Evolutionary conservation across 1,140 invertebrate species (phyloP).

Genomic region (Heterodera carotae): DNA sequence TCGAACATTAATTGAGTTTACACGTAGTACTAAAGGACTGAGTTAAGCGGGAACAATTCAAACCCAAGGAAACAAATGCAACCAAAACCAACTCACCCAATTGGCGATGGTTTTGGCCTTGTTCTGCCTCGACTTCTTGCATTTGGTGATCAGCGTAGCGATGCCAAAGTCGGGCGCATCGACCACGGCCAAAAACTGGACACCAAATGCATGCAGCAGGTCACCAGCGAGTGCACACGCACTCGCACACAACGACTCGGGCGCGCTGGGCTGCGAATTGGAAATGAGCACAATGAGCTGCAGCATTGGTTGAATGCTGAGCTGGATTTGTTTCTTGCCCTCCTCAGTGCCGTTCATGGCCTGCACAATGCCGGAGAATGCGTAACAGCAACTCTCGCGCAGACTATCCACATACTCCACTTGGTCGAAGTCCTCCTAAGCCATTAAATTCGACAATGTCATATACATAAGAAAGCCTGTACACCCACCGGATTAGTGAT

Average conservation of each 20-base stretch:
- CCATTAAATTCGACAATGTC: no score
- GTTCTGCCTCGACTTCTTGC: slow-evolving; percentile 35
- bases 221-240: slow-evolving; percentile 48
- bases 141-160: slow-evolving; percentile 10
- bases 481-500: slow-evolving; percentile 56
- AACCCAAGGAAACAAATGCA: no score
- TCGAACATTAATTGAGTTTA: background rate
- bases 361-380: slow-evolving; percentile 62
- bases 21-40: background rate
- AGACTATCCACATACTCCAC: slow-evolving; percentile 60
- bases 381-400: slow-evolving; percentile 57
- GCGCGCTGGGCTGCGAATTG: slow-evolving; percentile 32
- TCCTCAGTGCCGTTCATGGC: slow-evolving; percentile 35
- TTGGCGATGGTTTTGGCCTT: slow-evolving; percentile 48
- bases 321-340: slow-evolving; percentile 23
- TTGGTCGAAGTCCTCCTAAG: slow-evolving; percentile 61
- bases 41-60: no score
- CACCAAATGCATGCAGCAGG: slow-evolving; percentile 45
- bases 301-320: slow-evolving; percentile 39
- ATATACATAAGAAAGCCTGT: no score
- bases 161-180: slow-evolving; percentile 27
- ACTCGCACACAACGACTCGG: slow-evolving; percentile 34
- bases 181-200: slow-evolving; percentile 39
- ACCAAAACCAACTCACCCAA: slow-evolving; percentile 29
- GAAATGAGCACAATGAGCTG: slow-evolving; percentile 42